Conservation (phyloP, 2,888 invertebrate species). For the Pseudococcus jackbeardsleyi region DNA sequence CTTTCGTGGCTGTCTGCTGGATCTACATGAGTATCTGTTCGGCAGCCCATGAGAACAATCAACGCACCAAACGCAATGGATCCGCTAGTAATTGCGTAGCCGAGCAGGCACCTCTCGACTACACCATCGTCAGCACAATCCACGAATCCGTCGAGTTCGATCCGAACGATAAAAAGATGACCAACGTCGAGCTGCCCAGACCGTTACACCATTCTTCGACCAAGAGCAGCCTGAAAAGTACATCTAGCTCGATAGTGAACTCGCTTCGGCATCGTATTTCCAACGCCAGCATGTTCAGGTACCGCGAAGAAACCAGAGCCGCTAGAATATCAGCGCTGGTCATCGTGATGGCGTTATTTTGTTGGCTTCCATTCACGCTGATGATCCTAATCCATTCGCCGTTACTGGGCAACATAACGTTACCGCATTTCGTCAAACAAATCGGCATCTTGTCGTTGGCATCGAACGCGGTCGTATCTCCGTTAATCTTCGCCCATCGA, state of each 20-base stretch:
- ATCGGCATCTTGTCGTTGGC: constrained; percentile 69
- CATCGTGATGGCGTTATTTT: constrained; percentile 77
- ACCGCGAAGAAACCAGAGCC: constrained; percentile 89
- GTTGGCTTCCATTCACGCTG: constrained; percentile 74
- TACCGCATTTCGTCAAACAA: constrained; percentile 65
- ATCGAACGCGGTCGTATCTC: constrained; percentile 78
- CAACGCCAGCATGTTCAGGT: constrained; percentile 86
- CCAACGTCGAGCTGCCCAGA: constrained; percentile 67
- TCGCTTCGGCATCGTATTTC: constrained; percentile 82
- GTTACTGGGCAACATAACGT: constrained; percentile 56
- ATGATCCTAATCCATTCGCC: constrained; percentile 67
- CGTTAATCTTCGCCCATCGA: constrained; percentile 83
- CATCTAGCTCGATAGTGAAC: constrained; percentile 77
- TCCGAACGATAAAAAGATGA: constrained; percentile 27
- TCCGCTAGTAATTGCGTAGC: constrained; percentile 67
- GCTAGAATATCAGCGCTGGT: constrained; percentile 88
- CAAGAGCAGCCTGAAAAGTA: constrained; percentile 71
- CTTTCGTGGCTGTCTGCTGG: constrained; percentile 78
- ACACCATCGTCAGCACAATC: constrained; percentile 59
- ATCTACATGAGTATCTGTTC: constrained; percentile 83
- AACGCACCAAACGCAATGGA: constrained; percentile 73
- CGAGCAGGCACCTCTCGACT: constrained; percentile 55
- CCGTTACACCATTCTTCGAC: constrained; percentile 69
- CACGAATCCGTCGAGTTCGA: constrained; percentile 61
- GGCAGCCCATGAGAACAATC: constrained; percentile 82